phyloP scores from a whole-genome alignment of 2,113 vertebrate species.

The Pangasianodon gigas region DNA sequence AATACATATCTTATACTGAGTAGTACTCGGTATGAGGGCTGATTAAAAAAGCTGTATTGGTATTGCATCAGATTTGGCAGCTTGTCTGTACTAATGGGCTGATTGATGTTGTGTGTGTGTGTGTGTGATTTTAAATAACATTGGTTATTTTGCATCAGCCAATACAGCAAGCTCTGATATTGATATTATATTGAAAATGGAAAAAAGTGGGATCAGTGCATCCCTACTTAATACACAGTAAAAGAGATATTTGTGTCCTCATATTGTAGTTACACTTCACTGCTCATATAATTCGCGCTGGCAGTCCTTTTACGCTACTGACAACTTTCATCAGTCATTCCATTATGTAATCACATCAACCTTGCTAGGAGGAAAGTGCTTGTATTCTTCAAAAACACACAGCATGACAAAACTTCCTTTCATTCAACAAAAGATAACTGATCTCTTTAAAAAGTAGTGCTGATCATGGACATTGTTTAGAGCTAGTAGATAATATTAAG shows the following conservation, averaged over 20 bases:
- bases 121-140: neutral
- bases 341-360: constrained; percentile 26
- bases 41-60: neutral
- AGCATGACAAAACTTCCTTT: constrained; percentile 16
- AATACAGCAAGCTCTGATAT: neutral
- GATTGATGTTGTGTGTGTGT: neutral
- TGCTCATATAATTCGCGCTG: constrained; percentile 12
- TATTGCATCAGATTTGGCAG: neutral
- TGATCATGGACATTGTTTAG: constrained; percentile 39
- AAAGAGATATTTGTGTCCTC: constrained; percentile 18
- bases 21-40: neutral
- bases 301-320: constrained; percentile 19
- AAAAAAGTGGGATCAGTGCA: neutral
- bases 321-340: constrained; percentile 30
- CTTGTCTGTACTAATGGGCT: neutral
- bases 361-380: constrained; percentile 12
- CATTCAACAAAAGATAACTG: constrained; percentile 51
- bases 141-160: neutral
- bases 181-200: neutral
- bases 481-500: constrained; percentile 18
- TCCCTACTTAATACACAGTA: neutral
- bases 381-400: neutral
- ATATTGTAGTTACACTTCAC: neutral
- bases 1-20: neutral
- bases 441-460: neutral